These are phyloP conservation scores for Acronicta aceris DNA, from an alignment of 2,888 invertebrate species.

Conservation along the genomic window DNA sequence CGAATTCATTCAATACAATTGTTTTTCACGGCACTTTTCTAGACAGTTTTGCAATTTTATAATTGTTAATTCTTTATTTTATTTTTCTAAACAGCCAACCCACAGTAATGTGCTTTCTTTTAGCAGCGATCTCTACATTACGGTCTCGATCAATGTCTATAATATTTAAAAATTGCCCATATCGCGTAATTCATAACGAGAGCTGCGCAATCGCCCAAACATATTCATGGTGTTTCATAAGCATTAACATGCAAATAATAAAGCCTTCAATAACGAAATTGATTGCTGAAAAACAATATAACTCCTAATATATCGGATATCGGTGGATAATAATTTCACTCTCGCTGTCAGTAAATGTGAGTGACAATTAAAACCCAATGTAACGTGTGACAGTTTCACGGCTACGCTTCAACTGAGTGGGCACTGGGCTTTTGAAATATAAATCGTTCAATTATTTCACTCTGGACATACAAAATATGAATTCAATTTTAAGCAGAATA, in stretches of 20 bases:
- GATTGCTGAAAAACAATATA: background rate
- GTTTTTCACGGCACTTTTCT: too few species aligned
- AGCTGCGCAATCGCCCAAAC: background rate
- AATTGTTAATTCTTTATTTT: too few species aligned
- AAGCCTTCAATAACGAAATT: constrained; percentile 1
- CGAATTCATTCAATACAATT: too few species aligned
- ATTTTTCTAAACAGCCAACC: too few species aligned
- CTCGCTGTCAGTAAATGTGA: background rate
- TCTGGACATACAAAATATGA: too few species aligned
- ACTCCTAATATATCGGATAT: background rate
- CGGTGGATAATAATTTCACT: constrained; percentile 1
- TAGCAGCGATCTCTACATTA: too few species aligned
- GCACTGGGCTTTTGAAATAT: too few species aligned
- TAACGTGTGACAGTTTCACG: constrained; percentile 3
- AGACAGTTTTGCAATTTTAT: too few species aligned
- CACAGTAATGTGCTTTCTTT: too few species aligned
- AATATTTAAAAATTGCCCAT: too few species aligned
- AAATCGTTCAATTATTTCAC: too few species aligned
- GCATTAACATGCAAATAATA: background rate
- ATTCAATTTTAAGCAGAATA: too few species aligned
- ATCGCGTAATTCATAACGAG: background rate
- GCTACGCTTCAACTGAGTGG: background rate
- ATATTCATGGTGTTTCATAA: background rate
- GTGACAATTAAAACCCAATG: constrained; percentile 12
- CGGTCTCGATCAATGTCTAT: background rate